Percentiles rank a stretch among this genome's conserved stretches.
Evolutionary conservation across 2,797 vertebrate genomes (phyloP).

Genomic region (Notolepis coatsorum): DNA sequence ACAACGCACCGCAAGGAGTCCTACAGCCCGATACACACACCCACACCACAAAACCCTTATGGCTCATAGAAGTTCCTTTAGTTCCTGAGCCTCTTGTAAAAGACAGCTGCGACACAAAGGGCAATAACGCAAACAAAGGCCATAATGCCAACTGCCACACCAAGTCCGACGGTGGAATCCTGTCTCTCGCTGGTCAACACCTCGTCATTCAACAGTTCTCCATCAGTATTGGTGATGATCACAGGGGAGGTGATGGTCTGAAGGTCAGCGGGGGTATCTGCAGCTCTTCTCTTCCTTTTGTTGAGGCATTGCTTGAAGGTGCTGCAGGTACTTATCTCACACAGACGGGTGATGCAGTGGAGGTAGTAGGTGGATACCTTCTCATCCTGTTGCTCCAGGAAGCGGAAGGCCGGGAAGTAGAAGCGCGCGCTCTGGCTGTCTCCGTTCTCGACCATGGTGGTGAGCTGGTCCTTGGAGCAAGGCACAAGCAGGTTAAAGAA

Average conservation of each 20-base stretch:
- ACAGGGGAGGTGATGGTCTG: slow-evolving; percentile 54
- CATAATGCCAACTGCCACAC: slow-evolving; percentile 66
- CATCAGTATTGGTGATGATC: slow-evolving; percentile 59
- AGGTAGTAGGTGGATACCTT: slow-evolving; percentile 68
- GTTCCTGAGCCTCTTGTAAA: slow-evolving; percentile 52
- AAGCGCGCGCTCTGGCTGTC: slow-evolving; percentile 66
- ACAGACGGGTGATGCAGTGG: slow-evolving; percentile 65
- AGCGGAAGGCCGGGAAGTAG: slow-evolving; percentile 73
- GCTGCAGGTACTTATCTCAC: slow-evolving; percentile 63
- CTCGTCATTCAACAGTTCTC: no score
- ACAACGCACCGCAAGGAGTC: background rate
- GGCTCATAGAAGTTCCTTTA: slow-evolving; percentile 8
- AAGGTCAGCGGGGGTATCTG: background rate
- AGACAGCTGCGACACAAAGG: slow-evolving; percentile 43
- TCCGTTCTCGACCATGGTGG: slow-evolving; percentile 66
- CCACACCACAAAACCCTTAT: background rate
- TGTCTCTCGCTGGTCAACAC: no score
- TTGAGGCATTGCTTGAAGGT: slow-evolving; percentile 42
- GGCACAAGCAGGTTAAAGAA: slow-evolving; percentile 68
- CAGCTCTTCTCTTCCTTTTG: slow-evolving; percentile 47
- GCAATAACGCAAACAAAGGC: slow-evolving; percentile 50
- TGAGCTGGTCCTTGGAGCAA: slow-evolving; percentile 53
- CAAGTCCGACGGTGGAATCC: slow-evolving; percentile 53
- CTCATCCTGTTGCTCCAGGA: slow-evolving; percentile 71
- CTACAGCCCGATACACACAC: no score